These are phyloP conservation scores for Asbolus verrucosus DNA, from an alignment of 1,140 invertebrate species.

Conservation along the genomic window DNA sequence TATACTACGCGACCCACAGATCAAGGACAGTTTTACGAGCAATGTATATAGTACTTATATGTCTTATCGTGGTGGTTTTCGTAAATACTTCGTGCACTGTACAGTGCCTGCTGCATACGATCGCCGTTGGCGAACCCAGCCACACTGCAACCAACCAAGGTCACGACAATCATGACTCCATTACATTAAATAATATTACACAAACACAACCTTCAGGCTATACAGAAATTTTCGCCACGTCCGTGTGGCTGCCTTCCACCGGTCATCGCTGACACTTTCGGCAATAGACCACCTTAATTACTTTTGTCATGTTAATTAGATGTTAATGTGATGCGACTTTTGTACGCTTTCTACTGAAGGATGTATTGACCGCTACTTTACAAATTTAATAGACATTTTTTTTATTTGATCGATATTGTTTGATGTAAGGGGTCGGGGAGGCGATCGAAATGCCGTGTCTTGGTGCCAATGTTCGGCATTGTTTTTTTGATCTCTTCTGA, in stretches of 20 bases:
- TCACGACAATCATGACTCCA: constrained; percentile 54
- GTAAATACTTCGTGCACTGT: constrained; percentile 48
- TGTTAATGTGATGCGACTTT: too few species aligned
- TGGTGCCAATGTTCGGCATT: too few species aligned
- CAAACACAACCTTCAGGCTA: constrained; percentile 21
- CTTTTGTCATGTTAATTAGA: too few species aligned
- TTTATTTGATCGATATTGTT: too few species aligned
- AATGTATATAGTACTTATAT: constrained; percentile 64
- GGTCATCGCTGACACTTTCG: too few species aligned
- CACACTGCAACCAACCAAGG: constrained; percentile 59
- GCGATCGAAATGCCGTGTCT: too few species aligned
- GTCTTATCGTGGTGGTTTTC: constrained; percentile 59
- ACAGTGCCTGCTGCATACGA: constrained; percentile 46
- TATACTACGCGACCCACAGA: constrained; percentile 66
- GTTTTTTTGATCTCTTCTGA: too few species aligned
- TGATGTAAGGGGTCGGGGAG: too few species aligned
- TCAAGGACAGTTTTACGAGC: constrained; percentile 66
- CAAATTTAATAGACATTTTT: too few species aligned
- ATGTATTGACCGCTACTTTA: too few species aligned
- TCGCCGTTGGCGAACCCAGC: constrained; percentile 48
- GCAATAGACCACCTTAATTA: too few species aligned
- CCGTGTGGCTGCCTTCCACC: background rate
- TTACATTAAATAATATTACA: constrained; percentile 32
- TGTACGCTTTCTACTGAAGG: too few species aligned
- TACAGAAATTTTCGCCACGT: background rate